These are phyloP conservation scores for Salvelinus sp. DNA, from an alignment of 2,113 vertebrate species.

Conservation along the genomic window DNA sequence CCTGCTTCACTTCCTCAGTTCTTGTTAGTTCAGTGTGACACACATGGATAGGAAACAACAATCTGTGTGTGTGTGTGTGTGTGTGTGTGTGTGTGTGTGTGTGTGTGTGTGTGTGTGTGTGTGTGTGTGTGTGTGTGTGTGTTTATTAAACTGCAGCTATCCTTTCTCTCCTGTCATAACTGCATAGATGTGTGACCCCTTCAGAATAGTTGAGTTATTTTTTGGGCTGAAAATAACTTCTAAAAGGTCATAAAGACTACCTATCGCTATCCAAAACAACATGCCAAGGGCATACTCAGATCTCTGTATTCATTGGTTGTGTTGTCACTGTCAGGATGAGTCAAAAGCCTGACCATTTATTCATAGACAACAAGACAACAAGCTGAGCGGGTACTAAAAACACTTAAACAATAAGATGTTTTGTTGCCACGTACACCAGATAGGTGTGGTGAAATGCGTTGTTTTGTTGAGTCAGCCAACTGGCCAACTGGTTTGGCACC, in stretches of 20 bases:
- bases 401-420: too few relatives aligned
- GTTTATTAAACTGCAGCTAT: background rate
- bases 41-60: constrained; percentile 2
- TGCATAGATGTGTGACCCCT: constrained; percentile 29
- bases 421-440: too few relatives aligned
- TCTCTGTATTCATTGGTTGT: constrained; percentile 3
- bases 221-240: background rate
- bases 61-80: background rate
- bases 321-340: background rate
- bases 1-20: constrained; percentile 29
- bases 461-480: too few relatives aligned
- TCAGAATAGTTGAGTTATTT: background rate
- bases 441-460: too few relatives aligned
- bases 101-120: background rate
- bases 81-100: constrained; percentile 1
- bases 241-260: background rate
- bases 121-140: background rate
- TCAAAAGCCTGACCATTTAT: too few relatives aligned
- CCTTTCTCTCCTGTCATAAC: constrained; percentile 51
- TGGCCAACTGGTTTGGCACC: too few relatives aligned
- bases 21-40: constrained; percentile 11
- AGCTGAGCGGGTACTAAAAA: too few relatives aligned
- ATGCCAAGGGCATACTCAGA: background rate
- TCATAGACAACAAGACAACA: too few relatives aligned
- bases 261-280: constrained; percentile 17